Evolutionary conservation across 2,113 vertebrate species (phyloP).

Genomic region (Ptilonorhynchus violaceus): DNA sequence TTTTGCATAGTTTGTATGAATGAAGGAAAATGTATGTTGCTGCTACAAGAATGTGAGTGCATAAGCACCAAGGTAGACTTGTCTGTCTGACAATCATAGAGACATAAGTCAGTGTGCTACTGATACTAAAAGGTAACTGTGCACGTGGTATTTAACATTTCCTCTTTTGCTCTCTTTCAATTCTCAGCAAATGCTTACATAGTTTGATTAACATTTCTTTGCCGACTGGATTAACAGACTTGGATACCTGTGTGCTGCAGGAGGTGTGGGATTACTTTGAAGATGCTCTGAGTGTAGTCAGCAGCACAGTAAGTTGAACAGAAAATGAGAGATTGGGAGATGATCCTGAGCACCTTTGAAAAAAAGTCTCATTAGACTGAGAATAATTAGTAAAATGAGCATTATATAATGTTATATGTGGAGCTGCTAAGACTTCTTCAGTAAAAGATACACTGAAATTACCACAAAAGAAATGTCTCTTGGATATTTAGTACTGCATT

Average conservation of each 20-base stretch:
- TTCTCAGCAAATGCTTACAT: conserved; percentile 83
- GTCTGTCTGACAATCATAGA: neutral
- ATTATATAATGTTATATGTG: neutral
- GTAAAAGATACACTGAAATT: neutral
- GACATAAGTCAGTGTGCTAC: neutral
- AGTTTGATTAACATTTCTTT: conserved; percentile 86
- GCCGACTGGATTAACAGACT: conserved; percentile 72
- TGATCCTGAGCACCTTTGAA: neutral
- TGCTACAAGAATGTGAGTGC: neutral
- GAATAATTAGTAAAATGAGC: neutral
- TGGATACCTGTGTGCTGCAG: conserved; percentile 76
- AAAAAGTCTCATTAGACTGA: neutral
- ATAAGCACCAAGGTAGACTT: neutral
- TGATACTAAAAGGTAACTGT: neutral
- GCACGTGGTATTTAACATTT: neutral
- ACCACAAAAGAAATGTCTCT: neutral
- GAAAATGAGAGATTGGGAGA: neutral
- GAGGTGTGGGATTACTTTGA: conserved; percentile 87
- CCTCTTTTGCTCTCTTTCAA: conserved; percentile 31
- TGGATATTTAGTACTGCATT: neutral
- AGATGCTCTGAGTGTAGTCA: conserved; percentile 80
- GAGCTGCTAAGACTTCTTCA: neutral
- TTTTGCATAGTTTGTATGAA: neutral
- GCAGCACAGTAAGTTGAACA: conserved; percentile 78
- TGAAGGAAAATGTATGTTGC: neutral